phyloP scores from a whole-genome alignment of 2,797 vertebrate genomes.

The Clarias pachynema region DNA sequence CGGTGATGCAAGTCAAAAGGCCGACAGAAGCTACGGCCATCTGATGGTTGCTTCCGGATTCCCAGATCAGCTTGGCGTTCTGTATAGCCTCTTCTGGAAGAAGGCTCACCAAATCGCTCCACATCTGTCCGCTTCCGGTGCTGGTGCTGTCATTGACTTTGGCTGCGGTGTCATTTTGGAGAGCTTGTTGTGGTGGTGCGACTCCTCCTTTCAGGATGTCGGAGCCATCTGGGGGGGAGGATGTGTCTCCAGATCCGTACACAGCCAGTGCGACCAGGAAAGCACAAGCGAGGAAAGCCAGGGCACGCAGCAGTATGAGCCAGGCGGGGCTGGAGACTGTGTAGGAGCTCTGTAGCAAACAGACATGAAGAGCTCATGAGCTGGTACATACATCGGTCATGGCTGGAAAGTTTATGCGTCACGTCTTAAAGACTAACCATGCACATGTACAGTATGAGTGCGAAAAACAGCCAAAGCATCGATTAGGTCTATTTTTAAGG shows the following conservation, averaged over 20 bases:
- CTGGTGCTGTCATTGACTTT: constrained; percentile 37
- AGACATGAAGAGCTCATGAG: constrained; percentile 3
- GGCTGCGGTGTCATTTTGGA: constrained; percentile 60
- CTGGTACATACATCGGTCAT: constrained; percentile 4
- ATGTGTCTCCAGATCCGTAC: constrained; percentile 66
- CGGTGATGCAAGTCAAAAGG: constrained; percentile 84
- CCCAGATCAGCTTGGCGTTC: constrained; percentile 75
- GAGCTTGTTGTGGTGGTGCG: constrained; percentile 54
- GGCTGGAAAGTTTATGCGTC: background rate
- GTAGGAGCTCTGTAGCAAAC: constrained; percentile 76
- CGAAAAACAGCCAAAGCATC: background rate
- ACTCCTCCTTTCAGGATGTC: constrained; percentile 58
- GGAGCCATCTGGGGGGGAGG: constrained; percentile 41
- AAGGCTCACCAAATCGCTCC: constrained; percentile 76
- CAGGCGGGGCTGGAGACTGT: constrained; percentile 75
- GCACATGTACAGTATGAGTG: background rate
- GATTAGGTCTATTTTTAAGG: too few relatives aligned
- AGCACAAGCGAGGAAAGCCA: constrained; percentile 85
- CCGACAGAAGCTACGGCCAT: constrained; percentile 79
- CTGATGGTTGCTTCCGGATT: constrained; percentile 83
- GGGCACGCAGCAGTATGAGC: constrained; percentile 81
- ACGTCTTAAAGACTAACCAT: background rate
- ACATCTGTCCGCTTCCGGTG: constrained; percentile 55
- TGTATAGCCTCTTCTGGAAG: constrained; percentile 75
- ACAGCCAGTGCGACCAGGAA: constrained; percentile 78